A percentile compares a stretch with the other conserved stretches of the same genome.
phyloP scores from a whole-genome alignment of 2,113 vertebrate species.

The Hypomesus transpacificus region DNA sequence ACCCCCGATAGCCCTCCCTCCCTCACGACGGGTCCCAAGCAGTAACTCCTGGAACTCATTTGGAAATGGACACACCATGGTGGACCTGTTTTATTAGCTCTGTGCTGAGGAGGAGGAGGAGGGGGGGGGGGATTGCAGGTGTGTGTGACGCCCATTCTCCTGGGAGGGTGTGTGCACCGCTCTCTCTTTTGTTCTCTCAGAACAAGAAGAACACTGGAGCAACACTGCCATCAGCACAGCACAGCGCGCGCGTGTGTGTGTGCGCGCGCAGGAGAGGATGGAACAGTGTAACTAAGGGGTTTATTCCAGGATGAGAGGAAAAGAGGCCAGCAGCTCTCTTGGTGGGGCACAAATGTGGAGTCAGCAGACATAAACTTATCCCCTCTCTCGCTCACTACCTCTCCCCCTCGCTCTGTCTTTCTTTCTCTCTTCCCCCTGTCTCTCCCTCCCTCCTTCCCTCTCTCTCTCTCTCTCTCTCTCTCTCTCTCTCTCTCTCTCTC shows the following conservation, averaged over 20 bases:
- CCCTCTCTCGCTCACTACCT: background rate
- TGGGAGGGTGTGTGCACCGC: no score
- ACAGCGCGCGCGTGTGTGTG: no score
- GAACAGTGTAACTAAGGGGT: background rate
- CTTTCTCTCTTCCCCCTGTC: background rate
- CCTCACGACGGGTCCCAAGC: background rate
- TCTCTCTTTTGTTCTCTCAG: no score
- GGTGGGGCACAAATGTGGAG: background rate
- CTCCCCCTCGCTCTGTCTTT: background rate
- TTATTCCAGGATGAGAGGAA: slow-evolving; percentile 7
- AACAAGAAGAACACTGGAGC: background rate
- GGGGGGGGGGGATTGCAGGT: background rate
- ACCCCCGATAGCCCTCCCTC: background rate
- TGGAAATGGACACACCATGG: no score
- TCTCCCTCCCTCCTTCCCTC: background rate
- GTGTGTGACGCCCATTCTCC: background rate
- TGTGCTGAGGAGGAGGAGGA: background rate
- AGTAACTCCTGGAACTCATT: no score
- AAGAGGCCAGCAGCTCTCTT: background rate
- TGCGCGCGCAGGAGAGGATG: background rate
- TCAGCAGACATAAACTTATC: background rate
- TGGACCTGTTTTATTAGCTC: background rate
- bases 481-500: background rate
- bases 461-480: background rate
- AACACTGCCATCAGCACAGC: background rate